phyloP scores from a whole-genome alignment of 2,113 vertebrate genomes.

The Colinus virginianus region DNA sequence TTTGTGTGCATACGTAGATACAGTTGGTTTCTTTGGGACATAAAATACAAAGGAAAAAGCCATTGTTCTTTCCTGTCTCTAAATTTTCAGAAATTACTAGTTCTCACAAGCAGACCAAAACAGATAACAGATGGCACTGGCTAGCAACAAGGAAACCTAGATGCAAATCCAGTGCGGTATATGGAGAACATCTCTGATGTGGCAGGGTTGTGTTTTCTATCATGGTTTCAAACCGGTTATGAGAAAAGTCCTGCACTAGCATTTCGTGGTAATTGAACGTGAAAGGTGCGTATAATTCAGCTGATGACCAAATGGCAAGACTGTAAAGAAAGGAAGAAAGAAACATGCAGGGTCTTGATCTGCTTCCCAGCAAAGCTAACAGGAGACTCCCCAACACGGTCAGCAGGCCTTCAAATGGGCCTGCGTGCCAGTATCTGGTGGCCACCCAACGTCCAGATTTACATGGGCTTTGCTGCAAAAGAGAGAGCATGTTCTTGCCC shows the following conservation, averaged over 20 bases:
- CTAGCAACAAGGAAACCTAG: conserved; percentile 54
- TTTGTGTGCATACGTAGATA: conserved; percentile 1
- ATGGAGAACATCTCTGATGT: conserved; percentile 12
- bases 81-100: conserved; percentile 25
- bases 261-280: not conserved
- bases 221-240: conserved; percentile 21
- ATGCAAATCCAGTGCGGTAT: conserved; percentile 34
- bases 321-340: not conserved
- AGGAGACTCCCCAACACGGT: not conserved
- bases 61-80: conserved; percentile 43
- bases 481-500: not conserved
- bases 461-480: not conserved
- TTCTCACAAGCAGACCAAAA: conserved; percentile 53
- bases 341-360: accelerated
- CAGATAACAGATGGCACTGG: conserved; percentile 63
- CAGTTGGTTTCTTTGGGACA: not conserved
- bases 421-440: not conserved
- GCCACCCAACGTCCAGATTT: not conserved
- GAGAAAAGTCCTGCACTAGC: not conserved
- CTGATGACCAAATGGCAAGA: not conserved
- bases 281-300: conserved; percentile 9
- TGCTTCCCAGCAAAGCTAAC: not conserved
- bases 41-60: conserved; percentile 13
- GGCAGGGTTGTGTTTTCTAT: conserved; percentile 49
- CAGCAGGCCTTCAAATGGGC: not conserved